phyloP scores from a whole-genome alignment of 2,113 vertebrate species.

The Phocoena phocoena region DNA sequence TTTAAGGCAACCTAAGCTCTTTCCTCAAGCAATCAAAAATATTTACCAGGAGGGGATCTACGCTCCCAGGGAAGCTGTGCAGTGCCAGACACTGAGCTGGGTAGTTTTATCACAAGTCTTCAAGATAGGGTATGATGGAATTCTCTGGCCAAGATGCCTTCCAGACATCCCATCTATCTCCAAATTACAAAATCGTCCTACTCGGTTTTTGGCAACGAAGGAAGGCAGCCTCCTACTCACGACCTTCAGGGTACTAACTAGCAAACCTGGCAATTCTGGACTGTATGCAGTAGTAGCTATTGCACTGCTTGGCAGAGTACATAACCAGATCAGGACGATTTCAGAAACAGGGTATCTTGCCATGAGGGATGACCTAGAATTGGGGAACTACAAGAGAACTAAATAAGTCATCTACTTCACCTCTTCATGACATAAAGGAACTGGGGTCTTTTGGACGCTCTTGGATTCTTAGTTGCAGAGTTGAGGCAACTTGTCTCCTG shows the following conservation, averaged over 20 bases:
- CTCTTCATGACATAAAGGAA: not conserved
- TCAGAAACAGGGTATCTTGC: not conserved
- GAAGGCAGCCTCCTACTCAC: not conserved
- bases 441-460: too few species aligned
- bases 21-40: not conserved
- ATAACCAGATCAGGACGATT: not conserved
- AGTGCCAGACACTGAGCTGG: not conserved
- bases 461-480: not conserved
- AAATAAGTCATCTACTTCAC: not conserved
- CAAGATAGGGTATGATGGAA: not conserved
- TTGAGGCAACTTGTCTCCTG: not conserved
- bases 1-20: not conserved
- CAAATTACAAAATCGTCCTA: not conserved
- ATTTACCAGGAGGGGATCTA: not conserved
- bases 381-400: not conserved
- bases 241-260: not conserved
- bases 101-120: not conserved
- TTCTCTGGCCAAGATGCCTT: not conserved
- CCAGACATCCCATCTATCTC: not conserved
- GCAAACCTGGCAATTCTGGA: not conserved
- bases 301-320: not conserved
- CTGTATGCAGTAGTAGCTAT: accelerated
- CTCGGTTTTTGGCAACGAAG: not conserved
- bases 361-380: not conserved
- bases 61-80: not conserved